Conservation (phyloP, 23 tunicate genomes). For the Diplosoma virens region DNA sequence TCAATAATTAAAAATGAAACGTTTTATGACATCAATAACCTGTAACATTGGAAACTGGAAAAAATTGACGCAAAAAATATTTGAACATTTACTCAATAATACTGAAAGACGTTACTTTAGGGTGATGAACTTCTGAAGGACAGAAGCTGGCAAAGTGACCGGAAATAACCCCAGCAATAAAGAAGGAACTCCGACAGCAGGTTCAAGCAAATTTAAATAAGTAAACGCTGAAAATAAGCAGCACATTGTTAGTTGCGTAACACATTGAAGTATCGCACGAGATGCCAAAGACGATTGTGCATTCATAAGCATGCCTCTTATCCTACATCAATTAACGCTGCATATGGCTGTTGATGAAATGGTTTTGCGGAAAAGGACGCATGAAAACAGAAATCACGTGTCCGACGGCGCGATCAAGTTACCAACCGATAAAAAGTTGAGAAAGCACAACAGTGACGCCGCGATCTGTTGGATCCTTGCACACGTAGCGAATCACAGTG, state of each 20-base stretch:
- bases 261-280: background rate
- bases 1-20: too few relatives aligned
- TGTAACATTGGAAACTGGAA: too few relatives aligned
- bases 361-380: too few relatives aligned
- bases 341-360: too few relatives aligned
- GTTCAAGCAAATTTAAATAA: constrained; percentile 26
- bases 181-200: constrained; percentile 23
- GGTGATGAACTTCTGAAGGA: background rate
- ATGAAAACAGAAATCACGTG: too few relatives aligned
- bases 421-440: constrained; percentile 41
- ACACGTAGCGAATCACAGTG: background rate
- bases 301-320: too few relatives aligned
- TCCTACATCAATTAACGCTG: too few relatives aligned
- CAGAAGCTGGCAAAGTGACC: constrained; percentile 21
- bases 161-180: constrained; percentile 30
- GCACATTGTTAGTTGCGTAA: background rate
- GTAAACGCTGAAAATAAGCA: constrained; percentile 17
- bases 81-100: too few relatives aligned
- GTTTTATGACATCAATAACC: too few relatives aligned
- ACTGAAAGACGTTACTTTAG: too few relatives aligned
- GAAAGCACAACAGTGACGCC: constrained; percentile 30
- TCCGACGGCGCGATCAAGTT: too few relatives aligned
- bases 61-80: too few relatives aligned
- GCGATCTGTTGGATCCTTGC: constrained; percentile 21
- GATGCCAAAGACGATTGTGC: background rate